These are phyloP conservation scores for Sarcophaga carnaria DNA, from an alignment of 2,888 invertebrate genomes.

Conservation along the genomic window DNA sequence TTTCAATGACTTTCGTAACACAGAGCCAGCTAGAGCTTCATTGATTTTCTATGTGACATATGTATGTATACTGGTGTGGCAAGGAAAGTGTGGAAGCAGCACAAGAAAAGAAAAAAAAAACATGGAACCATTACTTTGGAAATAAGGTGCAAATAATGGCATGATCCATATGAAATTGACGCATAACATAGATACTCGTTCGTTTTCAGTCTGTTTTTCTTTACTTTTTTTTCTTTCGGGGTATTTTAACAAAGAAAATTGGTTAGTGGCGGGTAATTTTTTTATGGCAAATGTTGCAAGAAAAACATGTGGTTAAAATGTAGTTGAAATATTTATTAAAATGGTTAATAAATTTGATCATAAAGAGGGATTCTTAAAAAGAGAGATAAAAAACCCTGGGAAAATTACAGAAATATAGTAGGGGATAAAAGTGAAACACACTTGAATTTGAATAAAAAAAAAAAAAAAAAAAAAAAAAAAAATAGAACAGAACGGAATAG, in stretches of 20 bases:
- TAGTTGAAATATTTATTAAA: slow-evolving; percentile 57
- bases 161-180: slow-evolving; percentile 66
- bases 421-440: no score
- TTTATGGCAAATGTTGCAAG: slow-evolving; percentile 41
- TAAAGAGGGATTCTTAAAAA: slow-evolving; percentile 23
- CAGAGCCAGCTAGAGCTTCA: not conserved
- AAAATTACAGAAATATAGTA: not conserved
- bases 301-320: slow-evolving; percentile 66
- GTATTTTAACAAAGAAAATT: slow-evolving; percentile 65
- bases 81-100: no score
- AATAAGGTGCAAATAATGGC: slow-evolving; percentile 68
- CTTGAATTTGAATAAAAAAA: not conserved
- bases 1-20: slow-evolving; percentile 6
- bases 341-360: slow-evolving; percentile 65
- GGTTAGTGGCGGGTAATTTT: slow-evolving; percentile 38
- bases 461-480: not conserved
- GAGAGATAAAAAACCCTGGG: not conserved
- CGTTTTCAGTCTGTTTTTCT: not conserved
- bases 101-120: not conserved
- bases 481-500: not conserved
- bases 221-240: not conserved
- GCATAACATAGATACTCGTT: slow-evolving; percentile 66
- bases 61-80: no score
- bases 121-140: not conserved
- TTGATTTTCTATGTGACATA: no score